phyloP scores from a whole-genome alignment of 2,888 invertebrate genomes.

The Xanthorhoe designata region DNA sequence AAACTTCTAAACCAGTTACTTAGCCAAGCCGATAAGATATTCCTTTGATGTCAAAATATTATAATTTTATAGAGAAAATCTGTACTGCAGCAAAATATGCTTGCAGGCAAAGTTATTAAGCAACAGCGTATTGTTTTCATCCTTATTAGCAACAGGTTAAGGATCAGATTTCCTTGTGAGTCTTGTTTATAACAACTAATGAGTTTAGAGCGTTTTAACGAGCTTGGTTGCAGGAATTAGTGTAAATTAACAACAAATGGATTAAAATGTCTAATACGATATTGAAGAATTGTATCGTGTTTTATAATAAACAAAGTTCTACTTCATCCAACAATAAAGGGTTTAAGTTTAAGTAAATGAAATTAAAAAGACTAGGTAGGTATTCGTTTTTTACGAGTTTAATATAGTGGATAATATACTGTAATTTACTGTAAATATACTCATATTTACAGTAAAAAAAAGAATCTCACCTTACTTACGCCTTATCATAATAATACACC shows the following conservation, averaged over 20 bases:
- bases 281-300: no score
- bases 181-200: conserved; percentile 24
- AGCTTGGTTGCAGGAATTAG: conserved; percentile 24
- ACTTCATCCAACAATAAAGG: no score
- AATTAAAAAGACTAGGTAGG: no score
- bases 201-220: conserved; percentile 28
- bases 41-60: conserved; percentile 7
- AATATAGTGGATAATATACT: no score
- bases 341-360: no score
- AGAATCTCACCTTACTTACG: no score
- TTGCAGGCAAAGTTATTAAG: conserved; percentile 25
- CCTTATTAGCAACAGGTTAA: conserved; percentile 13
- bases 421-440: no score
- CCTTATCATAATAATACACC: no score
- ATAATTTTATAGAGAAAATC: conserved; percentile 5
- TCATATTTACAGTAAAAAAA: no score
- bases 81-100: conserved; percentile 19
- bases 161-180: conserved; percentile 14
- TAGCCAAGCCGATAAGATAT: background rate
- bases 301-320: no score
- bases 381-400: no score
- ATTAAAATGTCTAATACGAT: conserved; percentile 4
- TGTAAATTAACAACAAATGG: conserved; percentile 19
- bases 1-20: background rate
- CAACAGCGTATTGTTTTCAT: conserved; percentile 3